Percentiles rank a stretch among this genome's conserved stretches.
phyloP scores from a whole-genome alignment of 2,888 invertebrate species.

The Xestobium rufovillosum region DNA sequence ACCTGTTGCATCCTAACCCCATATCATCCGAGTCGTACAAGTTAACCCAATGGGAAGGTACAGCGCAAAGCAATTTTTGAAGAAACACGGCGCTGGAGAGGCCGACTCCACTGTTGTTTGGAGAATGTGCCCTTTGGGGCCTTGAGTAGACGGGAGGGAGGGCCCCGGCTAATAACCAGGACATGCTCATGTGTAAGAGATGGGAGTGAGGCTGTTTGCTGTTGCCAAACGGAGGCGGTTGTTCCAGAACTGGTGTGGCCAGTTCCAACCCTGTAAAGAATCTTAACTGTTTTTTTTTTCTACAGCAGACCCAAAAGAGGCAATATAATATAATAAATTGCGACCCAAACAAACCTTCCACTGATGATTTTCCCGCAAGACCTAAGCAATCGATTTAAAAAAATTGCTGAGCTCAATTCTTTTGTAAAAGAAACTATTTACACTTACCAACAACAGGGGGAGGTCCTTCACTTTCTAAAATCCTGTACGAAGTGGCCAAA shows the following conservation, averaged over 20 bases:
- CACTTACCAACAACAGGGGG: slow-evolving; percentile 36
- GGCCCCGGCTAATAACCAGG: slow-evolving; percentile 42
- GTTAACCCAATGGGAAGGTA: slow-evolving; percentile 77
- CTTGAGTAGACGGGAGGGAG: slow-evolving; percentile 38
- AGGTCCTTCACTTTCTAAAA: slow-evolving; percentile 37
- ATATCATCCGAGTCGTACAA: slow-evolving; percentile 79
- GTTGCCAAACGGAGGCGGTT: slow-evolving; percentile 44
- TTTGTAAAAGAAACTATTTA: not conserved
- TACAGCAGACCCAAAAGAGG: too few relatives aligned
- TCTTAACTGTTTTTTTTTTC: too few relatives aligned
- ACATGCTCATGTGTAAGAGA: slow-evolving; percentile 41
- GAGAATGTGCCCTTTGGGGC: slow-evolving; percentile 39
- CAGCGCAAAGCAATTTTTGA: slow-evolving; percentile 55
- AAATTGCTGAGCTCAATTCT: too few relatives aligned
- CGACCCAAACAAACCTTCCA: too few relatives aligned
- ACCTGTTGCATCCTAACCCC: slow-evolving; percentile 82
- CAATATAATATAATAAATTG: too few relatives aligned
- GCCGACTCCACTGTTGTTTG: slow-evolving; percentile 37
- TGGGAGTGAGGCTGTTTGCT: slow-evolving; percentile 35
- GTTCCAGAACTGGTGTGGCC: slow-evolving; percentile 67
- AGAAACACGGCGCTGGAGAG: slow-evolving; percentile 46
- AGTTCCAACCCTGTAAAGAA: slow-evolving; percentile 55
- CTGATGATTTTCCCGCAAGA: too few relatives aligned
- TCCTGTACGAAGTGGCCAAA: slow-evolving; percentile 51
- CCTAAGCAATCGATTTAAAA: too few relatives aligned